Conservation (phyloP, 2,888 invertebrate genomes). For the Acronicta alni region DNA sequence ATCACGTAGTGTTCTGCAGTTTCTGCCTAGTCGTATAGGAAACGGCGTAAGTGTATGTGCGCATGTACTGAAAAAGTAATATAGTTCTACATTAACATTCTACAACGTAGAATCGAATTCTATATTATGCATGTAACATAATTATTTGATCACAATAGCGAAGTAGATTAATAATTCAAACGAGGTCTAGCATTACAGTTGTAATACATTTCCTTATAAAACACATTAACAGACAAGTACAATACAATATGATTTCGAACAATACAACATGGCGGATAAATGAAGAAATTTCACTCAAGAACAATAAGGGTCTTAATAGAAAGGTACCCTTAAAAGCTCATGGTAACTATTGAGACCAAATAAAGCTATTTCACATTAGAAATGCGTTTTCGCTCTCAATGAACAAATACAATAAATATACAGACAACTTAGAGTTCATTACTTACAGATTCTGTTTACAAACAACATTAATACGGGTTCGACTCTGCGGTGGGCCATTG, state of each 20-base stretch:
- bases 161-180: background rate
- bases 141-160: no score
- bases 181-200: background rate
- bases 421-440: slow-evolving; percentile 64
- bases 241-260: slow-evolving; percentile 36
- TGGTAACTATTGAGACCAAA: slow-evolving; percentile 51
- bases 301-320: slow-evolving; percentile 28
- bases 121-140: background rate
- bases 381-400: slow-evolving; percentile 68
- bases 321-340: slow-evolving; percentile 25
- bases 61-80: no score
- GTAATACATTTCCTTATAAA: slow-evolving; percentile 9
- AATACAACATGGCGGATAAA: slow-evolving; percentile 28
- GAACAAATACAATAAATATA: slow-evolving; percentile 67
- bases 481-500: slow-evolving; percentile 76
- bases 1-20: no score
- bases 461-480: slow-evolving; percentile 65
- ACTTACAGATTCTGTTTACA: slow-evolving; percentile 71
- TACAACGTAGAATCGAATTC: no score
- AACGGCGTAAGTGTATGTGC: no score
- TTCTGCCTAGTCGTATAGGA: no score
- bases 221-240: slow-evolving; percentile 14
- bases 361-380: slow-evolving; percentile 65
- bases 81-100: no score
- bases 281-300: slow-evolving; percentile 32